A percentile compares a stretch with the other conserved stretches of the same genome.
Evolutionary conservation across 2,113 vertebrate genomes (phyloP).

Genomic region (Sterrhoptilus dennistouni): DNA sequence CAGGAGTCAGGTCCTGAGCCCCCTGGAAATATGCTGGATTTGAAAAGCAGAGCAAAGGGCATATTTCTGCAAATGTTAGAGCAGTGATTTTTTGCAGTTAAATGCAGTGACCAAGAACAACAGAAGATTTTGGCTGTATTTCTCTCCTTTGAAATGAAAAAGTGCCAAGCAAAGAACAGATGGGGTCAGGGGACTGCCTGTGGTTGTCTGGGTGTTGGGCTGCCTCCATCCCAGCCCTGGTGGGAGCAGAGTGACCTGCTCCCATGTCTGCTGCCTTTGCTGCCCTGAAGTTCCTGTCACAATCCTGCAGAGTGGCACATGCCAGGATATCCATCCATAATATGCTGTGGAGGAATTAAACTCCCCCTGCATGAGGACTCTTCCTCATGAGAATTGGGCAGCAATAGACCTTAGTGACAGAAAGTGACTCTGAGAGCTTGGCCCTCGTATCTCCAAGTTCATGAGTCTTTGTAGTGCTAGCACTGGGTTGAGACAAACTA

Average conservation of each 20-base stretch:
- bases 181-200: neutral
- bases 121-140: accelerated
- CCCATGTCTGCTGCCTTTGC: neutral
- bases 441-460: neutral
- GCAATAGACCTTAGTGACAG: neutral
- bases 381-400: neutral
- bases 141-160: neutral
- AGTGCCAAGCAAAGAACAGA: neutral
- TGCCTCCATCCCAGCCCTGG: neutral
- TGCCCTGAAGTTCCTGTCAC: neutral
- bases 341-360: neutral
- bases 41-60: neutral
- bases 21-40: neutral
- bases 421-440: neutral
- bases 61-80: neutral
- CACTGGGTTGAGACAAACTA: neutral
- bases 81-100: neutral
- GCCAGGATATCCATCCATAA: accelerated
- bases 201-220: neutral
- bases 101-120: neutral
- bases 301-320: neutral
- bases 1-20: neutral
- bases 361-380: neutral
- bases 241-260: neutral
- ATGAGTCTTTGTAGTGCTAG: neutral